These are phyloP conservation scores for Papilio elwesi DNA, from an alignment of 2,888 invertebrate species.

Conservation along the genomic window DNA sequence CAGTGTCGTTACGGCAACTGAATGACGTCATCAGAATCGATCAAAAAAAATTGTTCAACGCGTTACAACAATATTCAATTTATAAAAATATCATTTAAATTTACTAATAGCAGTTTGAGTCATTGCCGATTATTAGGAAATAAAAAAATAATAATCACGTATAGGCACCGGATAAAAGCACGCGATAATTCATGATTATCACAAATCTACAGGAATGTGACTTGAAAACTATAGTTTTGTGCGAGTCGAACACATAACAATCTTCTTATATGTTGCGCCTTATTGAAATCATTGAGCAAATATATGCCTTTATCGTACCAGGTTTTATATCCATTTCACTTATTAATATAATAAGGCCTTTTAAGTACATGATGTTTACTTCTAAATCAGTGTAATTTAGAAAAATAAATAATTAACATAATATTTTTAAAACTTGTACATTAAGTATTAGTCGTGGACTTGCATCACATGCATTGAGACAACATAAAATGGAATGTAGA, in stretches of 20 bases:
- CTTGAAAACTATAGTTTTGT: slow-evolving; percentile 67
- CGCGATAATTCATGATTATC: slow-evolving; percentile 54
- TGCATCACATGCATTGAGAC: slow-evolving; percentile 79
- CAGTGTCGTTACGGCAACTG: slow-evolving; percentile 11
- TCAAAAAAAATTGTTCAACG: neutral
- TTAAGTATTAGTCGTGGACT: slow-evolving; percentile 81
- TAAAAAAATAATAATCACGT: slow-evolving; percentile 45
- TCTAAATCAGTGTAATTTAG: slow-evolving; percentile 56
- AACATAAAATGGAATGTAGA: slow-evolving; percentile 81
- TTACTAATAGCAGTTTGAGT: slow-evolving; percentile 28
- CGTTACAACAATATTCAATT: too few relatives aligned
- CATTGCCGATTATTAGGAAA: slow-evolving; percentile 41
- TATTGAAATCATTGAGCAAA: slow-evolving; percentile 70
- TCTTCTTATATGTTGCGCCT: slow-evolving; percentile 70
- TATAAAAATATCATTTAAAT: neutral
- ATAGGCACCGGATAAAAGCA: slow-evolving; percentile 68
- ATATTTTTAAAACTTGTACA: slow-evolving; percentile 53
- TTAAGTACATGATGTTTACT: slow-evolving; percentile 52
- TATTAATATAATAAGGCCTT: slow-evolving; percentile 56
- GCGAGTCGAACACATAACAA: slow-evolving; percentile 65
- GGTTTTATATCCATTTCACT: slow-evolving; percentile 49
- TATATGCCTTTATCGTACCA: slow-evolving; percentile 49
- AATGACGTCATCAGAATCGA: slow-evolving; percentile 11
- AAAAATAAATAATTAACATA: slow-evolving; percentile 62
- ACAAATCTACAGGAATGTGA: slow-evolving; percentile 45